phyloP scores from a whole-genome alignment of 2,113 vertebrate species.

The Colistium nudipinnis region DNA sequence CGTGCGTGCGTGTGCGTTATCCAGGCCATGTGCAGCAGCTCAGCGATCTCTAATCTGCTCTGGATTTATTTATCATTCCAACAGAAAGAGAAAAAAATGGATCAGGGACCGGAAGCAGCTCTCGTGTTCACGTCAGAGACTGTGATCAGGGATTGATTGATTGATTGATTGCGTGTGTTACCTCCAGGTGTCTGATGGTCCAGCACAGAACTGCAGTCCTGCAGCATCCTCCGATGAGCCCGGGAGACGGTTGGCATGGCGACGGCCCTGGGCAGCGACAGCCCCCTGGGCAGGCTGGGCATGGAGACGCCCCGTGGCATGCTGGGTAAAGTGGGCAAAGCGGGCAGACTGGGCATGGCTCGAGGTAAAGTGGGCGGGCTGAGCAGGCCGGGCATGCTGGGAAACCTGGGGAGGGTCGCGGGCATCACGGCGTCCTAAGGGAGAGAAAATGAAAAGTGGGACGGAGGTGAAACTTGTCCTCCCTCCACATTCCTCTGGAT shows the following conservation, averaged over 20 bases:
- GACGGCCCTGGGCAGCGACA: conserved; percentile 37
- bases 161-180: conserved; percentile 16
- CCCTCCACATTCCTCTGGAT: conserved; percentile 38
- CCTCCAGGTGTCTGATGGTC: conserved; percentile 64
- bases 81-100: conserved; percentile 14
- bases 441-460: neutral
- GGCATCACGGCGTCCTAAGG: conserved; percentile 30
- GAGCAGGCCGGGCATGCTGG: conserved; percentile 34
- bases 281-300: conserved; percentile 50
- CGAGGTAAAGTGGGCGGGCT: conserved; percentile 21
- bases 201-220: conserved; percentile 60
- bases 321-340: conserved; percentile 35
- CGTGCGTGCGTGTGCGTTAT: conserved; percentile 26
- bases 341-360: conserved; percentile 34
- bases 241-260: conserved; percentile 41
- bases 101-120: conserved; percentile 18
- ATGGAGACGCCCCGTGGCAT: conserved; percentile 26
- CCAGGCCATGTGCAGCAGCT: conserved; percentile 61
- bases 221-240: conserved; percentile 59
- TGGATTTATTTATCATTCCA: conserved; percentile 64
- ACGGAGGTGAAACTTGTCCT: neutral
- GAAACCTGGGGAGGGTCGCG: conserved; percentile 46
- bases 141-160: no score
- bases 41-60: conserved; percentile 63
- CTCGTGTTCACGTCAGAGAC: neutral